These are phyloP conservation scores for Drosophila pullipes DNA, from an alignment of 2,888 invertebrate species.

Conservation along the genomic window DNA sequence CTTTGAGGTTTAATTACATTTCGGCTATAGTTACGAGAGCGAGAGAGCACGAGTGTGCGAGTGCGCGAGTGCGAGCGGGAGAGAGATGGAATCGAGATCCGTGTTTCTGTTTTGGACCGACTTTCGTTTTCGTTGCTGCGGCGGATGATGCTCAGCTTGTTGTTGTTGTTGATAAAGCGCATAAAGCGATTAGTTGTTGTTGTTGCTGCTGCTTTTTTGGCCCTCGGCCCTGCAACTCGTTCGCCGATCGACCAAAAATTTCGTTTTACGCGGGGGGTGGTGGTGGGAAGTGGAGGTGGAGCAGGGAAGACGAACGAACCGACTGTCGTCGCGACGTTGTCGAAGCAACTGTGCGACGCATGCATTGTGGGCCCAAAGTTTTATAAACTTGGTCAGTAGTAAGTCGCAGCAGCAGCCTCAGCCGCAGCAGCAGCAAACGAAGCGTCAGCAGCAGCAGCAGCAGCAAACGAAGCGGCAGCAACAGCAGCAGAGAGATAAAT, in stretches of 20 bases:
- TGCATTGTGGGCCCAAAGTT: constrained; percentile 79
- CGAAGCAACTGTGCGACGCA: constrained; percentile 77
- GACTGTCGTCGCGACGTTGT: constrained; percentile 69
- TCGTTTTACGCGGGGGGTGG: constrained; percentile 32
- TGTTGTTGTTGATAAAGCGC: constrained; percentile 70
- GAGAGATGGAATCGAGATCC: constrained; percentile 39
- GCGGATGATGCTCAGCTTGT: constrained; percentile 42
- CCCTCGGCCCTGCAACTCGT: constrained; percentile 76
- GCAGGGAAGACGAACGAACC: constrained; percentile 1
- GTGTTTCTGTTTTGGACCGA: constrained; percentile 53
- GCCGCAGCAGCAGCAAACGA: constrained; percentile 3
- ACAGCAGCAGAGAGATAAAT: constrained; percentile 71
- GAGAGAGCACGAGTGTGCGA: neutral
- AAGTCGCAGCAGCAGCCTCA: constrained; percentile 41
- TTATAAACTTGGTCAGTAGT: constrained; percentile 81
- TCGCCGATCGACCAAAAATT: constrained; percentile 54
- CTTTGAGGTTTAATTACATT: constrained; percentile 37
- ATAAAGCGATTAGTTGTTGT: constrained; percentile 47
- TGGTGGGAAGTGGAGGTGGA: constrained; percentile 20
- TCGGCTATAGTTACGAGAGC: constrained; percentile 19
- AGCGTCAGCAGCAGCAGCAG: constrained; percentile 38
- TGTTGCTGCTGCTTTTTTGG: constrained; percentile 26
- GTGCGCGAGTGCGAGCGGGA: neutral
- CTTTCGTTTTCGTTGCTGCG: constrained; percentile 74
- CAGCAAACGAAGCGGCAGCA: constrained; percentile 9